Evolutionary conservation across 2,113 vertebrate species (phyloP).

Genomic region (Centropus bengalensis): DNA sequence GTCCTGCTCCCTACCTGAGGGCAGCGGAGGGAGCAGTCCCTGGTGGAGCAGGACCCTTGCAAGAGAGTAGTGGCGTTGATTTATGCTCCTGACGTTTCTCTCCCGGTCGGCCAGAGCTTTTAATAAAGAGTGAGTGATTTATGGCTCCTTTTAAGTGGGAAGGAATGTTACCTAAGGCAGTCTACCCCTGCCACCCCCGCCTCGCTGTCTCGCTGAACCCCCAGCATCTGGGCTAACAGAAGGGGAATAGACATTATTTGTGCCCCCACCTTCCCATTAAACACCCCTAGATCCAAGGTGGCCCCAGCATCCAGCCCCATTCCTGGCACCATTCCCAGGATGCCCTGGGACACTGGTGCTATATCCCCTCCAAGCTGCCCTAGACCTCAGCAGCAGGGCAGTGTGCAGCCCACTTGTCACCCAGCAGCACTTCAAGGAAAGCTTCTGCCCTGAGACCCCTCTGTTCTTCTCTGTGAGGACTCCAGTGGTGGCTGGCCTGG

Average conservation of each 20-base stretch:
- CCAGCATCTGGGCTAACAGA: neutral
- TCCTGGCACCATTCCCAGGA: neutral
- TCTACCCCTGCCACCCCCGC: conserved; percentile 22
- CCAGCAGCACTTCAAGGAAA: neutral
- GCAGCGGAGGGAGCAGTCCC: neutral
- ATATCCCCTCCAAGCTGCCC: neutral
- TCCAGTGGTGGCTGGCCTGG: conserved; percentile 17
- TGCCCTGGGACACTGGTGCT: fast-evolving
- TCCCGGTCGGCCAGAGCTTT: conserved; percentile 48
- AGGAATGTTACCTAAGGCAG: conserved; percentile 69
- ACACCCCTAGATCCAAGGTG: neutral
- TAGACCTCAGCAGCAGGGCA: fast-evolving
- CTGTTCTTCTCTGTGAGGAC: neutral
- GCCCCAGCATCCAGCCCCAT: neutral
- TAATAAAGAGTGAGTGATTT: conserved; percentile 73
- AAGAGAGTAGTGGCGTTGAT: conserved; percentile 6
- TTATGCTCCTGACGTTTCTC: conserved; percentile 61
- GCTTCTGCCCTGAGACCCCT: neutral
- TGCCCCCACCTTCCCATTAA: neutral
- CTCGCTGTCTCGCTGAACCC: conserved; percentile 14
- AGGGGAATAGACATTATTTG: neutral
- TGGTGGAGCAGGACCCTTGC: neutral
- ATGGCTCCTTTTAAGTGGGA: conserved; percentile 60
- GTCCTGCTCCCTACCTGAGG: neutral
- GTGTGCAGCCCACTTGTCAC: neutral